Base-by-base conservation (phyloP, 2,113 vertebrate species). In the Microtus richardsoni region DNA sequence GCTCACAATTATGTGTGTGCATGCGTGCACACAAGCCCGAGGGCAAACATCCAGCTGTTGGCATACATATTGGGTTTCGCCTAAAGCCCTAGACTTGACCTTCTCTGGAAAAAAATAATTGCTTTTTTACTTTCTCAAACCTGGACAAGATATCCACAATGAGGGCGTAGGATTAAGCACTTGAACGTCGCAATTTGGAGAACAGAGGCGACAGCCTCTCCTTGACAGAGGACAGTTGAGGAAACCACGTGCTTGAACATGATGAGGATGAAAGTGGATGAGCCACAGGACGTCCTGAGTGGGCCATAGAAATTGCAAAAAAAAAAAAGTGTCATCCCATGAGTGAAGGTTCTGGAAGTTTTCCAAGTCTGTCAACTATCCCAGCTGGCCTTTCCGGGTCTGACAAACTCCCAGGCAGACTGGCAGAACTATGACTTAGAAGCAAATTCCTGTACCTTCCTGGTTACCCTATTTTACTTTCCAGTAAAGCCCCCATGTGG, bases 401-500 rank as follows among this genome's bases (percentile, higher is more conserved):
- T 33, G 41, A 52, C 9, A n/a, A 68, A 87, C 8, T 80, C 74
- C 16, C 68, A n/a, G 83, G 71, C 71, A 95, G 85, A 75, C 80
- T 28, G 1, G 1, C 7, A 82, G 89, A 80, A 90, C 93, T 16
- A 41, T 89, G 49, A 44, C 58, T 17, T 2, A 94, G 54, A 33
- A 95, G 75, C 87, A 89, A 95, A 96, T 94, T 74, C 47, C 73
- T 91, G 92, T 89, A 84, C 84, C 87, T 95, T 95, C 91, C 92
- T 64, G 24, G 11, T 93, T 9, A 66, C 2, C 2, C 24, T 26
- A 22, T 28, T 49, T 87, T 89, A 91, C 90, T 91, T 97, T 97
- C 97, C 97, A 97, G 96, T 96, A 96, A 97, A 82, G 94, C 93
- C 88, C 79, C 92, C 58, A 58, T 7, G 3, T 41, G 24, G 47